These are phyloP conservation scores for Drepana arcuata DNA, from an alignment of 1,140 invertebrate species.

Conservation along the genomic window DNA sequence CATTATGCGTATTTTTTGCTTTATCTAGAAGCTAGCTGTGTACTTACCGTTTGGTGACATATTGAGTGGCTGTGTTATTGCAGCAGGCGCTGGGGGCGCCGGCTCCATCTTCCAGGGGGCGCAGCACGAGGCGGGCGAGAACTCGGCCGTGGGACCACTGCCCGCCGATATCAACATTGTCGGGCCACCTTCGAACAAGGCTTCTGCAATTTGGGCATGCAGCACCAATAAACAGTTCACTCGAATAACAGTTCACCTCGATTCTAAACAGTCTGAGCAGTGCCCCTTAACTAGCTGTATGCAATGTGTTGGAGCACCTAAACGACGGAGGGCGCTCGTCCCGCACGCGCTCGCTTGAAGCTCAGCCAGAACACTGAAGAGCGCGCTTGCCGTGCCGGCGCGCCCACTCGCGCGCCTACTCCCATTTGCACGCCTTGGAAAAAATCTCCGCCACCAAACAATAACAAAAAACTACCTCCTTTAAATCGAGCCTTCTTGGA, in stretches of 20 bases:
- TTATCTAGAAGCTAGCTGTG: not conserved
- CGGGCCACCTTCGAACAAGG: conserved; percentile 36
- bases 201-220: conserved; percentile 30
- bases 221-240: conserved; percentile 46
- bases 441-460: conserved; percentile 62
- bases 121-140: conserved; percentile 69
- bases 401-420: conserved; percentile 67
- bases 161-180: conserved; percentile 71
- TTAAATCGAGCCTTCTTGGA: conserved; percentile 45
- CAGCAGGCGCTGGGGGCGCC: conserved; percentile 51
- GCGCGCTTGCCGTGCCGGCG: conserved; percentile 61
- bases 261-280: conserved; percentile 10
- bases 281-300: conserved; percentile 3
- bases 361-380: conserved; percentile 69
- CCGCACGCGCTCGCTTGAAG: conserved; percentile 64
- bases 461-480: conserved; percentile 66
- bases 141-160: conserved; percentile 67
- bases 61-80: conserved; percentile 52
- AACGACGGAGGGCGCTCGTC: conserved; percentile 29
- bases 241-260: conserved; percentile 30
- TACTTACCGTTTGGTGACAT: conserved; percentile 65
- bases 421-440: conserved; percentile 68
- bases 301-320: conserved; percentile 21
- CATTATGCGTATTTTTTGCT: too few relatives aligned
- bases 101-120: conserved; percentile 71